Evolutionary conservation across 2,888 invertebrate genomes (phyloP), one percentile per base, ranked within the genome.

Genomic region (Apodemia mormo): DNA sequence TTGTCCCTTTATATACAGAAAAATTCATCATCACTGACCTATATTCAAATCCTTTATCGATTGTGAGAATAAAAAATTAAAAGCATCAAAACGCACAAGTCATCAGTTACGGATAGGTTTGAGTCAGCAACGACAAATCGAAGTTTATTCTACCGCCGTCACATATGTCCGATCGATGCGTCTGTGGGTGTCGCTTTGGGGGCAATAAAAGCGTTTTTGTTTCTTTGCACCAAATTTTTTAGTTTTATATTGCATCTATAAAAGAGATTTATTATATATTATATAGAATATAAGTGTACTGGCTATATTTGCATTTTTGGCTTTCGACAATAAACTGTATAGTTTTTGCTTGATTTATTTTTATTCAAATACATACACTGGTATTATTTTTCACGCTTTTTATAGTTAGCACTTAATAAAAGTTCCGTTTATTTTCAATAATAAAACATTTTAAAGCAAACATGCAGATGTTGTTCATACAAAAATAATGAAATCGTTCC

Each of bases 181-280:
- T n/a, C 52, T n/a, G 52, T n/a, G 52, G 14, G 52, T 52, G 52
- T 52, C 52, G 52, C 52, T 52, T 52, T 52, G n/a, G 52, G 52
- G 52, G 52, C 52, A 52, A 52, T 52, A 52, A 52, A 14, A 52
- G 52, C n/a, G 52, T 52, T 52, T 52, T 52, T 52, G n/a, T 52
- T n/a, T 52, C n/a, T 52, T n/a, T 52, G 52, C 2, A 52, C 14
- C n/a, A n/a, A 40, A 8, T 52, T 52, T 52, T 52, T n/a, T 52
- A 52, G 52, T 52, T 52, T 52, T 52, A 52, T 52, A n/a, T 52
- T n/a, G 52, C 52, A 7, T 52, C 52, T 52, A 52, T 52, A 52
- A 52, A 52, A 52, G n/a, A 52, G 52, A 52, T 52, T 52, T 52
- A 37, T 6, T 37, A 37, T 6, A 37, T 6, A 37, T 37, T 37